phyloP scores from a whole-genome alignment of 2,797 vertebrate genomes.

The Tauraco hartlaubi region DNA sequence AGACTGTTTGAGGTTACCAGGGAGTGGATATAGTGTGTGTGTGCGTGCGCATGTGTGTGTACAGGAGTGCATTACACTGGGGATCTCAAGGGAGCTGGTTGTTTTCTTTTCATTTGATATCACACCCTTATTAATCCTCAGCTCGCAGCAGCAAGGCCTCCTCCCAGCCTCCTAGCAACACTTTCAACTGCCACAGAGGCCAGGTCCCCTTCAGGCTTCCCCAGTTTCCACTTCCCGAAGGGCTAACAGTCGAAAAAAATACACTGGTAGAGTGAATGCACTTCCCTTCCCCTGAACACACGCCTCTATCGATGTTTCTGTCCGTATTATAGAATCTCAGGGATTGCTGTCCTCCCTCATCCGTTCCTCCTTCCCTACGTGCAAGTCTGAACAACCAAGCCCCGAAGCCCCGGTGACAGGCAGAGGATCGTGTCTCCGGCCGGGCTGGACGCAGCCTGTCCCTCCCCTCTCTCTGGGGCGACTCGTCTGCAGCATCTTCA shows the following conservation, averaged over 20 bases:
- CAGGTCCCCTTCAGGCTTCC: slow-evolving; percentile 16
- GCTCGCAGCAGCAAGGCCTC: slow-evolving; percentile 67
- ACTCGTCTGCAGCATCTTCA: neutral
- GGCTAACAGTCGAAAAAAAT: neutral
- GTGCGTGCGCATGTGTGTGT: neutral
- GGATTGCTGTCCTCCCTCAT: neutral
- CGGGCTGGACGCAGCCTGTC: neutral
- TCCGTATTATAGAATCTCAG: neutral
- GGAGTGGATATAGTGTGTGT: neutral
- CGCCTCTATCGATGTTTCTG: neutral
- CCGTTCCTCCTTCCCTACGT: neutral
- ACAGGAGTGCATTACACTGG: neutral
- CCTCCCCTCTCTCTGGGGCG: neutral
- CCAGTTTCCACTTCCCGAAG: slow-evolving; percentile 22
- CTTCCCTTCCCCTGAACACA: neutral
- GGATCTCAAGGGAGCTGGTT: slow-evolving; percentile 45
- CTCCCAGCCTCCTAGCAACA: slow-evolving; percentile 82
- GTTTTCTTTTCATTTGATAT: slow-evolving; percentile 73
- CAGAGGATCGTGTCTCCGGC: neutral
- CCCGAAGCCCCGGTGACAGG: neutral
- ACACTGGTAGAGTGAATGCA: neutral
- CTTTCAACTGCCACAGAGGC: slow-evolving; percentile 23
- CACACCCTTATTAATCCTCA: slow-evolving; percentile 76
- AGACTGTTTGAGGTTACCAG: neutral
- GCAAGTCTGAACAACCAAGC: neutral